These are phyloP conservation scores for Geothlypis trichas DNA, from an alignment of 2,113 vertebrate genomes.

Conservation along the genomic window DNA sequence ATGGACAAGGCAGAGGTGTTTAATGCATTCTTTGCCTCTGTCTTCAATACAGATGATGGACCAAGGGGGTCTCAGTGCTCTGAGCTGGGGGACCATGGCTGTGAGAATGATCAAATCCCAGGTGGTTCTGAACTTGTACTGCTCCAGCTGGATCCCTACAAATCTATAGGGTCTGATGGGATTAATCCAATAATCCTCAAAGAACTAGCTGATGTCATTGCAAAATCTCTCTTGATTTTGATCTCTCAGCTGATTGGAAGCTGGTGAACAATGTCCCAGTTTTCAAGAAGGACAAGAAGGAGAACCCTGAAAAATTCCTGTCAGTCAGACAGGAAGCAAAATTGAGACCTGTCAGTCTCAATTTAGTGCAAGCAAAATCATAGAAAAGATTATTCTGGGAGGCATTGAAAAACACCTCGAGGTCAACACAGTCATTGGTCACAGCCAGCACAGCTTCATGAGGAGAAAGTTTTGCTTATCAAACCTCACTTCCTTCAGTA, in stretches of 20 bases:
- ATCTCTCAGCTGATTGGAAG: background rate
- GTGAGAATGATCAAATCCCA: background rate
- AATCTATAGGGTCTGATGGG: background rate
- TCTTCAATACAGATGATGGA: background rate
- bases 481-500: background rate
- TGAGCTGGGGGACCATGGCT: background rate
- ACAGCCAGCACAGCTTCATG: background rate
- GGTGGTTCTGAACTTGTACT: background rate
- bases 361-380: background rate
- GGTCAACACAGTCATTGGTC: accelerated
- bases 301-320: background rate
- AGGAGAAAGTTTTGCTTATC: background rate
- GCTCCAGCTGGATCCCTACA: background rate
- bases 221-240: background rate
- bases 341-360: background rate
- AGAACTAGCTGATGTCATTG: background rate
- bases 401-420: background rate
- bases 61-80: background rate
- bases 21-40: background rate
- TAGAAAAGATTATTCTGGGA: background rate
- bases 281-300: background rate
- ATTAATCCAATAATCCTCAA: background rate
- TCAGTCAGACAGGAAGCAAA: background rate
- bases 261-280: accelerated
- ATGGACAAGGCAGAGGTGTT: background rate